These are phyloP conservation scores for Trachemys scripta DNA, from an alignment of 2,113 vertebrate species.

Conservation along the genomic window DNA sequence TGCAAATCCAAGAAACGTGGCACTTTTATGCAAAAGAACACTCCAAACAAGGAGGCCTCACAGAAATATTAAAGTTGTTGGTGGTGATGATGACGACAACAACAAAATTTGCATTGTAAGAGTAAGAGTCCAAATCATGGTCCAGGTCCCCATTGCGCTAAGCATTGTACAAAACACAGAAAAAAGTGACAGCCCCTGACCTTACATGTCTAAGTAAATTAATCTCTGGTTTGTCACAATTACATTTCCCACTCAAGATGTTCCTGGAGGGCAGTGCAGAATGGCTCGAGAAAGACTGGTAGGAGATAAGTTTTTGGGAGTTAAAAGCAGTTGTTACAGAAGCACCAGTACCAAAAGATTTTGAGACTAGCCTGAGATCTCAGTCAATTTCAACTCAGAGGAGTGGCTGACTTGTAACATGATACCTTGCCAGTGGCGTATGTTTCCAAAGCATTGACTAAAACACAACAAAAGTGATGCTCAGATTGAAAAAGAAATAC, in stretches of 20 bases:
- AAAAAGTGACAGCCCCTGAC: not conserved
- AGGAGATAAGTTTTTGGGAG: not conserved
- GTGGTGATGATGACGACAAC: not conserved
- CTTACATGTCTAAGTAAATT: not conserved
- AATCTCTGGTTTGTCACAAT: not conserved
- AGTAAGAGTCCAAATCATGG: not conserved
- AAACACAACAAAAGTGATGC: not conserved
- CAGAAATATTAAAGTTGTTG: not conserved
- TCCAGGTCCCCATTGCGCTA: not conserved
- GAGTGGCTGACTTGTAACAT: not conserved
- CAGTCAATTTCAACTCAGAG: not conserved
- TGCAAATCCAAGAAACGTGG: not conserved
- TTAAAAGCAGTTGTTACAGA: not conserved
- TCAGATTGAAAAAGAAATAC: not conserved
- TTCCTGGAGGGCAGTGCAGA: not conserved
- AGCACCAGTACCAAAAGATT: not conserved
- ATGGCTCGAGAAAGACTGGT: not conserved
- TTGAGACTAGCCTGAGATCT: not conserved
- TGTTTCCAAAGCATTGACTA: not conserved
- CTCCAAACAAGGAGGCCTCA: not conserved
- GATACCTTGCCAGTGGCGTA: not conserved
- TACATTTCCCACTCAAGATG: not conserved
- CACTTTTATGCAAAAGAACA: not conserved
- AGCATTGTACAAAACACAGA: not conserved
- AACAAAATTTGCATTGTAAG: not conserved